Conservation (phyloP, 2,797 vertebrate species). For the Clarias platycephalus region DNA sequence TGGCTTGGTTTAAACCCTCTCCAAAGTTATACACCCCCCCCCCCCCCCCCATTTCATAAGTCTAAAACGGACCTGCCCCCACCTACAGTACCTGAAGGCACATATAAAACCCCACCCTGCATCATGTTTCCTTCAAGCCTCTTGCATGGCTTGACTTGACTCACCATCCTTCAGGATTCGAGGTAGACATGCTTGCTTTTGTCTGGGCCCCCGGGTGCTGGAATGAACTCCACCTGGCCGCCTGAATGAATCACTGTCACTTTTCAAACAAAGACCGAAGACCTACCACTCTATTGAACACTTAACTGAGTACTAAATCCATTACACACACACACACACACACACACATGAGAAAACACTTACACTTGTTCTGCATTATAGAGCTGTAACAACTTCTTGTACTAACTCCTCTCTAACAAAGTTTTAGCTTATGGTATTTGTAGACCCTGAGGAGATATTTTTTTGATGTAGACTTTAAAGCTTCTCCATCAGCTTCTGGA, state of each 20-base stretch:
- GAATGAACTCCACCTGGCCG: constrained; percentile 12
- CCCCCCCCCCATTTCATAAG: not conserved
- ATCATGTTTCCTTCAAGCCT: not conserved
- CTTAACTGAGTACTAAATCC: not conserved
- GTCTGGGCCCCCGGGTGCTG: constrained; percentile 3
- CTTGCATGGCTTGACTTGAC: constrained; percentile 16
- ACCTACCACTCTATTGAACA: not conserved
- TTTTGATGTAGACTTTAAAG: not conserved
- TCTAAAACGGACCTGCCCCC: not conserved
- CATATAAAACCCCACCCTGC: not conserved
- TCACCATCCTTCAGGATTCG: not conserved
- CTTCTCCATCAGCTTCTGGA: not conserved
- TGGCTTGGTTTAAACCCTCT: not conserved
- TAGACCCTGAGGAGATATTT: not conserved
- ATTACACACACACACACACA: not conserved
- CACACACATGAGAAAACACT: not conserved
- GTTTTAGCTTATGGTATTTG: not conserved
- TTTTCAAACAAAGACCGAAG: constrained; percentile 19
- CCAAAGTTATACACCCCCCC: not conserved
- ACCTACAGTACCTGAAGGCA: constrained; percentile 7
- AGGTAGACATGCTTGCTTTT: constrained; percentile 10
- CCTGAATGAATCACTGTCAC: constrained; percentile 24
- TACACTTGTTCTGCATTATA: not conserved
- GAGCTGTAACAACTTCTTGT: not conserved
- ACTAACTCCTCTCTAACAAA: not conserved